Evolutionary conservation across 2,888 invertebrate species (phyloP).

Genomic region (Congeria kusceri): DNA sequence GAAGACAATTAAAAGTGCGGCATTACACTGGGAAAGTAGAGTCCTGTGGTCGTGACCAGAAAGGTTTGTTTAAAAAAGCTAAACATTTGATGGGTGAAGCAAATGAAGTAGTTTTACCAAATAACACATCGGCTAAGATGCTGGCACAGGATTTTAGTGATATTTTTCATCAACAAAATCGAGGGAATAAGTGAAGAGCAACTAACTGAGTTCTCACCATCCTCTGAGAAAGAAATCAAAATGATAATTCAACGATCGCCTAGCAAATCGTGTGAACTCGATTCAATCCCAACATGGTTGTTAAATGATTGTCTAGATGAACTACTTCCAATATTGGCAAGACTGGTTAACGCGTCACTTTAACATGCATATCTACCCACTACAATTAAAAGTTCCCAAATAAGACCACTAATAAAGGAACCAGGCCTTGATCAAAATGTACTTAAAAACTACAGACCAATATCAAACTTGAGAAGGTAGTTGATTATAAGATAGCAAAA

Average conservation of each 20-base stretch:
- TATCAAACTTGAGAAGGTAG: conserved; percentile 56
- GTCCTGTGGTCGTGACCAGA: no score
- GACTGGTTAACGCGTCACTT: conserved; percentile 28
- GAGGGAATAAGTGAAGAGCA: background rate
- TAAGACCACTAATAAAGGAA: conserved; percentile 37
- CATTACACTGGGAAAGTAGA: no score
- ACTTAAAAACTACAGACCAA: conserved; percentile 53
- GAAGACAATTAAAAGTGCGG: no score
- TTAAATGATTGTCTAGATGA: conserved; percentile 40
- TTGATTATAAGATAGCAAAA: conserved; percentile 24
- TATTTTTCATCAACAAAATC: conserved; percentile 36
- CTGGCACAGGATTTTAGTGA: conserved; percentile 44
- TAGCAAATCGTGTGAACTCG: conserved; percentile 43
- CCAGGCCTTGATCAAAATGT: conserved; percentile 31
- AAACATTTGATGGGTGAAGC: conserved; percentile 19
- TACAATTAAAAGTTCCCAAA: conserved; percentile 23
- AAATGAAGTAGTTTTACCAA: conserved; percentile 25
- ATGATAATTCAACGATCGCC: conserved; percentile 19
- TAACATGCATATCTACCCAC: conserved; percentile 25
- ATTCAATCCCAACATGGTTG: no score
- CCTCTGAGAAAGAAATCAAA: conserved; percentile 5
- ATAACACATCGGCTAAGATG: conserved; percentile 14
- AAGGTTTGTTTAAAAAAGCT: no score
- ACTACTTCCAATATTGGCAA: conserved; percentile 27
- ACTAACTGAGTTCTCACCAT: conserved; percentile 20